Percentiles rank a stretch among this genome's conserved stretches.
Evolutionary conservation across 2,797 vertebrate species (phyloP).

Genomic region (Tokudaia muenninki): DNA sequence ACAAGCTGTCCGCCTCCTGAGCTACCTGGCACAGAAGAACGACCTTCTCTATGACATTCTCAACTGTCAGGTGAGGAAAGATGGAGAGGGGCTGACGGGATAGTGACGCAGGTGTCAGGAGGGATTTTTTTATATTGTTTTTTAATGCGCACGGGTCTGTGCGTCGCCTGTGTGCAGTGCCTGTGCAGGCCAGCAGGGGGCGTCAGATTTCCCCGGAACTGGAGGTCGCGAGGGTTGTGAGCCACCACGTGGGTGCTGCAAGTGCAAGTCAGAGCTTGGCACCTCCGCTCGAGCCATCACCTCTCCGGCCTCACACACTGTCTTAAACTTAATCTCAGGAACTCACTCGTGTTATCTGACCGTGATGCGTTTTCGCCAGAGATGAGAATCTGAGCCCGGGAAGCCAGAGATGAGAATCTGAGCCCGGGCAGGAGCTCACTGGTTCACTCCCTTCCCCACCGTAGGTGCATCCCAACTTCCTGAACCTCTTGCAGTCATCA

Average conservation of each 20-base stretch:
- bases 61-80: slow-evolving; percentile 75
- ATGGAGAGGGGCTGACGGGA: background rate
- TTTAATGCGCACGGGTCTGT: background rate
- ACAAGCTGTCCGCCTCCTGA: slow-evolving; percentile 78
- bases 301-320: background rate
- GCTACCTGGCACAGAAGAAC: slow-evolving; percentile 69
- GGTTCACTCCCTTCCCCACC: background rate
- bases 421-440: background rate
- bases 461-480: slow-evolving; percentile 71
- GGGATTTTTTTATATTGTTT: background rate
- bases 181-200: background rate
- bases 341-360: background rate
- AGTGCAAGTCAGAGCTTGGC: background rate
- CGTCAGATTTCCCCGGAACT: background rate
- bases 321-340: background rate
- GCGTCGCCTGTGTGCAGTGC: background rate
- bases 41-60: slow-evolving; percentile 80
- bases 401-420: background rate
- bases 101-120: background rate
- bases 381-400: background rate
- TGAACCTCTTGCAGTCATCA: slow-evolving; percentile 69
- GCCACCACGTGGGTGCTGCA: too few relatives aligned
- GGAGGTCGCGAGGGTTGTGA: background rate
- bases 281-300: too few relatives aligned
- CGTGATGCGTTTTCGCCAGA: background rate